phyloP scores from a whole-genome alignment of 2,113 vertebrate genomes.

The Solenodon paradoxus region DNA sequence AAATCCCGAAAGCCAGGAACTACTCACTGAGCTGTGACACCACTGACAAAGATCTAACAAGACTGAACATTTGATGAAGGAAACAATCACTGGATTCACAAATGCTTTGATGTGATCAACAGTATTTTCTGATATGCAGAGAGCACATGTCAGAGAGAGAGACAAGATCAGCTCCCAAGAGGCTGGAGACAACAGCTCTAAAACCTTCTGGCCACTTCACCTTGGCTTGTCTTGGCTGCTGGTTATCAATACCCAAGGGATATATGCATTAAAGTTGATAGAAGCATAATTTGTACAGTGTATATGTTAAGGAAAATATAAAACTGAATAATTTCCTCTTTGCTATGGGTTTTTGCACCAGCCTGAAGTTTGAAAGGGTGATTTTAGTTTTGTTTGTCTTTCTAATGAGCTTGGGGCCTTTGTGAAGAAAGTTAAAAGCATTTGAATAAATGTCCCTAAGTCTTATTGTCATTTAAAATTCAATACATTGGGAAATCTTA shows the following conservation, averaged over 20 bases:
- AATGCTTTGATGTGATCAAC: constrained; percentile 19
- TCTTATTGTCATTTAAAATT: background rate
- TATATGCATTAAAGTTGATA: background rate
- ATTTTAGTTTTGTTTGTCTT: constrained; percentile 45
- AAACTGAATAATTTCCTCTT: background rate
- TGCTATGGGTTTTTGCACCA: background rate
- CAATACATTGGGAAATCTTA: background rate
- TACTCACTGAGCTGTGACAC: constrained; percentile 52
- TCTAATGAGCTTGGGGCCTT: background rate
- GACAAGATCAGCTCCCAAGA: background rate
- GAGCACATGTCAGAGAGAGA: background rate
- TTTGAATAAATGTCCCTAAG: background rate
- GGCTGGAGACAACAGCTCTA: background rate
- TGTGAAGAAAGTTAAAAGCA: constrained; percentile 8
- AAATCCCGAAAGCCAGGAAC: constrained; percentile 38
- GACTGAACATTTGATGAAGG: constrained; percentile 39
- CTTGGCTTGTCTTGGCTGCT: background rate
- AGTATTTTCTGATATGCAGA: constrained; percentile 36
- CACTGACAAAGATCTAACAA: constrained; percentile 48
- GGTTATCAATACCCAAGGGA: background rate
- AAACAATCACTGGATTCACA: constrained; percentile 14
- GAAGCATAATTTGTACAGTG: background rate
- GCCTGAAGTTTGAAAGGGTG: background rate
- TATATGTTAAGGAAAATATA: background rate
- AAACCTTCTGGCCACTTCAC: background rate